Evolutionary conservation across 2,888 invertebrate species (phyloP), one percentile per base, ranked within the genome.

Genomic region (Spatulosminthurus flaviceps): DNA sequence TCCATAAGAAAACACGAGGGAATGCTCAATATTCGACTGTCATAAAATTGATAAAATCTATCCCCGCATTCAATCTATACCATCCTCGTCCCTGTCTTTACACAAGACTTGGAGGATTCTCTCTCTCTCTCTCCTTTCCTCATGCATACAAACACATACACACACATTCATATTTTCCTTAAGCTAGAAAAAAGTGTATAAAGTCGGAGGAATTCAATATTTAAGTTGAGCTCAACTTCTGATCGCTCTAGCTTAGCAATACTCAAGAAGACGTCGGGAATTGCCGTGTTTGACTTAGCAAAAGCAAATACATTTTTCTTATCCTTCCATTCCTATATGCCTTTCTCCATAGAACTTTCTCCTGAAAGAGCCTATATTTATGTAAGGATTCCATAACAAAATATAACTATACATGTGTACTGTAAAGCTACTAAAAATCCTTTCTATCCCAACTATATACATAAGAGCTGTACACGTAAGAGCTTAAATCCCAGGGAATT

Each of bases 1-100:
- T 51, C 51, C 19, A n/a, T 13, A n/a, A 51, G 51, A 51, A n/a
- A 51, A 19, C 51, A 51, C 16, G 16, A 51, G n/a, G 51, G 51
- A 51, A 64, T 64, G 22, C 64, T 64, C 64, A 64, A 64, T 64
- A 64, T 64, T 64, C 24, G 7, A 2, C 11, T 64, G 64, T 64
- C 64, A 64, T 64, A 64, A 22, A 64, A 64, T 64, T 64, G 64
- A 64, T 64, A 64, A 64, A 64, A 64, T 64, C 64, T 64, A n/a
- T n/a, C 26, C 11, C 64, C 16, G 64, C 64, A 9, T 64, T 64
- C 64, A 64, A 24, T 64, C 64, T 64, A 64, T n/a, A n/a, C n/a
- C n/a, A n/a, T n/a, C n/a, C n/a, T 24, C 64, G n/a, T 26, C 24
- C 51, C n/a, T 13, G 51, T 51, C 51, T 51, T 51, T 51, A 51